Percentiles rank a stretch among this genome's conserved stretches.
Conservation (phyloP, 2,888 invertebrate species). For the Acleris cristana region DNA sequence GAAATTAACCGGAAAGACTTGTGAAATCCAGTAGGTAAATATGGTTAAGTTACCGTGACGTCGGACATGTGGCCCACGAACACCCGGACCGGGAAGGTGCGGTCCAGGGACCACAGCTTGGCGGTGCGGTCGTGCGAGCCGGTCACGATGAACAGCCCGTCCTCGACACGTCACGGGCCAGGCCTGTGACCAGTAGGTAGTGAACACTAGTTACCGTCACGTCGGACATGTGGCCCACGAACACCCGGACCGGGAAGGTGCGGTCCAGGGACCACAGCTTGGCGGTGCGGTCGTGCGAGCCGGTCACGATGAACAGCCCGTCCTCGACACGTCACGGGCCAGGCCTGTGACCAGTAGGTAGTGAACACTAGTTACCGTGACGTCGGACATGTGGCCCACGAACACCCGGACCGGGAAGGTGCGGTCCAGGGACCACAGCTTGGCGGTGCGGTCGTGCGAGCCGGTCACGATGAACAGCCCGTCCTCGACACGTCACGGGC, state of each 20-base stretch:
- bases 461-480: constrained; percentile 90
- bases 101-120: constrained; percentile 91
- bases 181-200: too few species aligned
- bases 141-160: constrained; percentile 88
- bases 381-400: too few species aligned
- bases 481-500: constrained; percentile 88
- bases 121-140: constrained; percentile 92
- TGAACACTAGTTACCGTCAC: constrained; percentile 87
- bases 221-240: constrained; percentile 94
- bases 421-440: constrained; percentile 92
- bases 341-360: too few species aligned
- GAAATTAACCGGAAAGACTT: constrained; percentile 83
- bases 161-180: constrained; percentile 81
- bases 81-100: too few species aligned
- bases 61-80: too few species aligned
- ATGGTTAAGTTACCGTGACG: too few species aligned
- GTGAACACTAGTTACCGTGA: constrained; percentile 86
- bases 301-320: constrained; percentile 89
- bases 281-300: constrained; percentile 91
- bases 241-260: constrained; percentile 91
- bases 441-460: constrained; percentile 91
- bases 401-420: too few species aligned
- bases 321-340: constrained; percentile 81
- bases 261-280: constrained; percentile 92
- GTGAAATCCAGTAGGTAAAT: too few species aligned